Evolutionary conservation across 2,888 invertebrate genomes (phyloP), one percentile per base, ranked within the genome.

Genomic region (Odiellus spinosus): DNA sequence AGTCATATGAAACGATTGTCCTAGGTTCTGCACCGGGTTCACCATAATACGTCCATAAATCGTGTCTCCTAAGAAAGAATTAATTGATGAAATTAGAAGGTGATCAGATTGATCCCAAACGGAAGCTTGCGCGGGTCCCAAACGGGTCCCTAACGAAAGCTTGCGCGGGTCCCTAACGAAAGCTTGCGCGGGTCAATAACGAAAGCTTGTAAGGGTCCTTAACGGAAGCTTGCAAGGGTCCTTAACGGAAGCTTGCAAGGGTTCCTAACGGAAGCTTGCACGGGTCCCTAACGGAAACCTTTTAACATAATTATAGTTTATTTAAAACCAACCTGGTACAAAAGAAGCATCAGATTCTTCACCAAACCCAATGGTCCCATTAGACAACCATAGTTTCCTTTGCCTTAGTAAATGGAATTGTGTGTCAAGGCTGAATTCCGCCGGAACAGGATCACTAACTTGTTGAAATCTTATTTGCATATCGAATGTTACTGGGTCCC

Each of bases 381-480:
- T 60, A 5, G 62, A 57, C 45, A 64, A 47, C 65, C 65, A 66
- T 3, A 60, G 45, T 3, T 59, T 59, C 47, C 59, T 55, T 46
- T 62, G 61, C 40, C 61, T 49, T 52, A 60, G 55, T 49, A 66
- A 56, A 38, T 60, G 58, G 45, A 66, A 61, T 26, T 62, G 58
- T 0, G 64, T 64, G 49, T 63, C 60, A 41, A 65, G 59, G 47
- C 60, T 64, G 55, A 61, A 65, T 51, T 61, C 53, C 3, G 61
- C 56, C 2, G 65, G 59, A 11, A 66, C 64, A 1, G 65, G 63
- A 49, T 65, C 64, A 51, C 62, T 65, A 46, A 66, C 62, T 54
- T 65, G 66, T 53, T 66, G 65, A 52, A 66, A 63, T 45, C 63
- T 56, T 49, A 65, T 59, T 41, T 62, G 61, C 32, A 66, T 59